These are phyloP conservation scores for Panthera leo DNA, from an alignment of 2,113 vertebrate genomes.

Conservation along the genomic window DNA sequence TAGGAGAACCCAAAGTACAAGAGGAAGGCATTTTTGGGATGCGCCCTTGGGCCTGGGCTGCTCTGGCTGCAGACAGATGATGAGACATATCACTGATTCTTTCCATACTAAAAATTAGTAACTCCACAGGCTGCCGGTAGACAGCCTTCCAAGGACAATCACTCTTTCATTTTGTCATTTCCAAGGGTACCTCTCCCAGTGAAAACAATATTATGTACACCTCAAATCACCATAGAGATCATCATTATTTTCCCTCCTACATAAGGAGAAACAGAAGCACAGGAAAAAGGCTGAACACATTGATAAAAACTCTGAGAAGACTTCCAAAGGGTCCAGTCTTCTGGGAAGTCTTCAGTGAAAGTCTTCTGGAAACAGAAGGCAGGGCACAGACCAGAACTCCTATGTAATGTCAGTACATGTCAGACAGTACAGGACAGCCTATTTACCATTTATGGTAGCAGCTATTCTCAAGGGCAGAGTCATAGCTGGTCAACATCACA, in stretches of 20 bases:
- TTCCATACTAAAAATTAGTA: background rate
- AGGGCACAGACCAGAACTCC: background rate
- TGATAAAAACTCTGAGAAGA: background rate
- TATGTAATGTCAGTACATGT: background rate
- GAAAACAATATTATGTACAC: background rate
- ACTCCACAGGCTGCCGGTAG: background rate
- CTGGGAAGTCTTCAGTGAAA: background rate
- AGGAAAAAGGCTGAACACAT: background rate
- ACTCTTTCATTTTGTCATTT: background rate
- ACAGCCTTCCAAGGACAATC: background rate
- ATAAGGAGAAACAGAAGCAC: background rate
- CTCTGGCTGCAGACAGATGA: background rate
- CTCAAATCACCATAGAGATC: background rate
- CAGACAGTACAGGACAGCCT: background rate
- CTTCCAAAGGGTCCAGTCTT: background rate
- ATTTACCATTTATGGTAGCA: background rate
- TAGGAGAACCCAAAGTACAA: background rate
- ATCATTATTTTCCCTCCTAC: background rate
- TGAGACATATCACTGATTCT: background rate
- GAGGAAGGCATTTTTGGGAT: background rate
- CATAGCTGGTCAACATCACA: background rate
- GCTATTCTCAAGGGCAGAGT: background rate
- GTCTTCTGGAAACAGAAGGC: background rate
- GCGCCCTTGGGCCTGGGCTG: no score
- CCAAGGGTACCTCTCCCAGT: background rate